Percentiles rank a stretch among this genome's conserved stretches.
Conservation (phyloP, 2,888 invertebrate species). For the Monopis laevigella region DNA sequence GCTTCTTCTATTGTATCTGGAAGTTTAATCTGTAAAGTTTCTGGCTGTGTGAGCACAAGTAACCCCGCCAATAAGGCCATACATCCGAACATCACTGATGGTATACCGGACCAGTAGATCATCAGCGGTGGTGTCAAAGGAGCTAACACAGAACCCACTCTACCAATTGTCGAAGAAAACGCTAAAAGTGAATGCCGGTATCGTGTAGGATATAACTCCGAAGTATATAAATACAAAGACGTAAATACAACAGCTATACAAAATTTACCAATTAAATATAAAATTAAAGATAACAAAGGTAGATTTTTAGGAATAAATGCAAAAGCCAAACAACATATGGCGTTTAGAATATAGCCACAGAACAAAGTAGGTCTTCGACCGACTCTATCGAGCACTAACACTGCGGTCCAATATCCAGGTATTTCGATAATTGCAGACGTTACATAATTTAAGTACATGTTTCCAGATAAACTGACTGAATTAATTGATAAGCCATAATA, state of each 20-base stretch:
- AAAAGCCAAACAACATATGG: slow-evolving; percentile 59
- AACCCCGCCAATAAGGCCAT: slow-evolving; percentile 42
- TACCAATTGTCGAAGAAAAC: slow-evolving; percentile 76
- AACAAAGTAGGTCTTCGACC: slow-evolving; percentile 60
- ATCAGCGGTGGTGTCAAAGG: slow-evolving; percentile 75
- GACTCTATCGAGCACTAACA: slow-evolving; percentile 68
- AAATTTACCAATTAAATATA: slow-evolving; percentile 71
- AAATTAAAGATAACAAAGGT: slow-evolving; percentile 32
- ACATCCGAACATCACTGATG: slow-evolving; percentile 45
- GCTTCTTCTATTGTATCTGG: slow-evolving; percentile 59
- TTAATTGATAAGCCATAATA: slow-evolving; percentile 84
- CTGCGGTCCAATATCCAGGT: slow-evolving; percentile 74
- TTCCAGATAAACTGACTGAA: slow-evolving; percentile 76
- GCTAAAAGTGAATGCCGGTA: slow-evolving; percentile 74
- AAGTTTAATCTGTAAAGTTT: slow-evolving; percentile 44
- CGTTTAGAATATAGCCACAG: slow-evolving; percentile 48
- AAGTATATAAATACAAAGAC: slow-evolving; percentile 72
- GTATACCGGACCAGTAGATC: slow-evolving; percentile 50
- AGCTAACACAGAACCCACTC: slow-evolving; percentile 74
- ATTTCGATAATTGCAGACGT: slow-evolving; percentile 72
- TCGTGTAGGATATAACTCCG: slow-evolving; percentile 78
- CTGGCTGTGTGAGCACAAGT: slow-evolving; percentile 50
- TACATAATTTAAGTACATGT: slow-evolving; percentile 81
- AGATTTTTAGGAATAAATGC: slow-evolving; percentile 50
- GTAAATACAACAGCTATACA: slow-evolving; percentile 73